These are phyloP conservation scores for Hofmannophila pseudospretella DNA, from an alignment of 2,888 invertebrate genomes.

Conservation along the genomic window DNA sequence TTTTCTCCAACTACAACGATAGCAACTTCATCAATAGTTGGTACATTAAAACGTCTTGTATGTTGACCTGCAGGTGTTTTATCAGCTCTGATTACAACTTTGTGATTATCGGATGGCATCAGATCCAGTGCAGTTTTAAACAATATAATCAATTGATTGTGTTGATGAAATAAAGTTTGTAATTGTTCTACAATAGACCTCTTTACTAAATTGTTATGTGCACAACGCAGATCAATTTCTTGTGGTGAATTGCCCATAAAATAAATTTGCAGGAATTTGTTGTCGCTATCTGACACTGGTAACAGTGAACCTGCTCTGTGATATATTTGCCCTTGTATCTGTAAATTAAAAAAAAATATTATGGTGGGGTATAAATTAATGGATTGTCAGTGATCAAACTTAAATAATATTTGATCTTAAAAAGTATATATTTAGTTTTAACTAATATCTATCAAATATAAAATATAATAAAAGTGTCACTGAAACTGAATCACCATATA, in stretches of 20 bases:
- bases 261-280: conserved; percentile 27
- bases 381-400: no score
- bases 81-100: conserved; percentile 33
- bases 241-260: conserved; percentile 21
- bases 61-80: conserved; percentile 27
- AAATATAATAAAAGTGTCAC: no score
- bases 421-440: no score
- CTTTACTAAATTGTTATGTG: conserved; percentile 19
- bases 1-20: conserved; percentile 24
- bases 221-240: conserved; percentile 21
- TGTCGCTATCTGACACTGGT: conserved; percentile 16
- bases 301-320: conserved; percentile 19
- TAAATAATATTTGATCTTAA: no score
- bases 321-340: conserved; percentile 21
- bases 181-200: conserved; percentile 1
- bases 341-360: no score
- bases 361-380: neutral
- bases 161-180: conserved; percentile 14
- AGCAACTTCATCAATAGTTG: conserved; percentile 27
- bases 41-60: conserved; percentile 29
- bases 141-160: conserved; percentile 21
- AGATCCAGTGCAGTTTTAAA: conserved; percentile 24
- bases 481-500: no score
- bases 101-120: conserved; percentile 29
- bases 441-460: no score